Conservation (phyloP, 2,888 invertebrate species). For the Diaperis boleti region DNA sequence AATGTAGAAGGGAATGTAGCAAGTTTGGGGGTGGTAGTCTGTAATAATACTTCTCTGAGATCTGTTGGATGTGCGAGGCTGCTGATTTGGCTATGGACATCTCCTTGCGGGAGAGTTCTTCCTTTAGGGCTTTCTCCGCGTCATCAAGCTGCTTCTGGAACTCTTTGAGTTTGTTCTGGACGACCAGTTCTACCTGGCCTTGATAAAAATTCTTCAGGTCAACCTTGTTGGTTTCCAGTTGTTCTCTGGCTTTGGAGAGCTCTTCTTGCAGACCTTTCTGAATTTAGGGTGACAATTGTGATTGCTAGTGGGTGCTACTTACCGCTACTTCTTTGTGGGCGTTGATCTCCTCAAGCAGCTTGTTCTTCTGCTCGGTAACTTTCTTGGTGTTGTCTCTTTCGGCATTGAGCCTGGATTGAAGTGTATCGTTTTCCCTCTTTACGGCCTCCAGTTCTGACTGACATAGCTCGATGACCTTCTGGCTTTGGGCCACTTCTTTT, state of each 20-base stretch:
- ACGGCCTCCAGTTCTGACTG: constrained; percentile 63
- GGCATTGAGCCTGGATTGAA: constrained; percentile 54
- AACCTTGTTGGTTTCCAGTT: constrained; percentile 74
- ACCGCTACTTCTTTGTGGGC: constrained; percentile 61
- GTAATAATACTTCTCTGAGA: constrained; percentile 72
- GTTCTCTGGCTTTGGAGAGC: constrained; percentile 65
- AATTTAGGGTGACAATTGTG: not conserved
- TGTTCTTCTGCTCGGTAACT: constrained; percentile 59
- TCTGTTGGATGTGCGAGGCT: constrained; percentile 78
- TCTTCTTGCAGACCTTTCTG: constrained; percentile 67
- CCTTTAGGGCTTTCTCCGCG: constrained; percentile 75
- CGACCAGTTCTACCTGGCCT: constrained; percentile 83
- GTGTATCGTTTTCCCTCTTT: constrained; percentile 55
- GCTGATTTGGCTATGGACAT: constrained; percentile 76
- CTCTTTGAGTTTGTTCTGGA: constrained; percentile 80
- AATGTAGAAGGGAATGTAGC: no score
- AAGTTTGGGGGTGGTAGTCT: no score
- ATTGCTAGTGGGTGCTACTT: constrained; percentile 30
- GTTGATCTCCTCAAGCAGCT: constrained; percentile 54
- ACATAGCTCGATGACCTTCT: constrained; percentile 69
- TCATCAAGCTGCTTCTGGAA: constrained; percentile 81
- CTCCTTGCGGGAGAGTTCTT: constrained; percentile 75
- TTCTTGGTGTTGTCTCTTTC: constrained; percentile 45
- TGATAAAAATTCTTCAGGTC: constrained; percentile 83
- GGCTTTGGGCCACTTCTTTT: constrained; percentile 62